Conservation (phyloP, 2,888 invertebrate species). For the Drosophila phalerata region DNA sequence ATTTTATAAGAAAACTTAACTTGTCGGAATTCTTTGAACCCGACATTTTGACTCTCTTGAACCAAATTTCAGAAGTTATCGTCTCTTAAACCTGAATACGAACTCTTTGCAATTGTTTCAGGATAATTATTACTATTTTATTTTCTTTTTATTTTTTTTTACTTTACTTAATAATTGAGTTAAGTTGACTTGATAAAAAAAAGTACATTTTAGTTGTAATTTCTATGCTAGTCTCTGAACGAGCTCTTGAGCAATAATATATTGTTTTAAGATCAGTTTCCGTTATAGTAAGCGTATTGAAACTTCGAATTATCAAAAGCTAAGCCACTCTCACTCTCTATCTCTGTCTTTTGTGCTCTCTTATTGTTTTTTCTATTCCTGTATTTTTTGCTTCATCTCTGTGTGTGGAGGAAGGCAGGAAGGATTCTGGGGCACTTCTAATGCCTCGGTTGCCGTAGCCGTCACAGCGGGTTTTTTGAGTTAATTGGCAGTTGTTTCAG, state of each 20-base stretch:
- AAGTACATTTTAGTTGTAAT: no score
- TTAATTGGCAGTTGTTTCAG: constrained; percentile 69
- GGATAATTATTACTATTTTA: no score
- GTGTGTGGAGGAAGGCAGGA: background rate
- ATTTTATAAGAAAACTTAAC: no score
- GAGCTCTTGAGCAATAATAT: no score
- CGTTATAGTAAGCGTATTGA: constrained; percentile 7
- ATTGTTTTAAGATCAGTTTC: background rate
- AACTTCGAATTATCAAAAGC: background rate
- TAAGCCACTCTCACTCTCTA: background rate
- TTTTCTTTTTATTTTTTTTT: no score
- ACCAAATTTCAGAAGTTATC: no score
- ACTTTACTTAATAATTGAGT: no score
- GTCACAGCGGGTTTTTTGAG: constrained; percentile 60
- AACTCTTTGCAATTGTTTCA: background rate
- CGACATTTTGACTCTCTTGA: no score
- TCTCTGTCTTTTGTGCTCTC: background rate
- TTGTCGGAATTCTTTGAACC: no score
- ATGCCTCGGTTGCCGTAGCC: constrained; percentile 46
- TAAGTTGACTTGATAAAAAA: no score
- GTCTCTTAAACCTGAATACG: no score
- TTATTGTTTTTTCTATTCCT: constrained; percentile 6
- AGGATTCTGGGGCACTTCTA: constrained; percentile 33
- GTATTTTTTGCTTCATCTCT: constrained; percentile 11
- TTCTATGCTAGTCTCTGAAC: no score